Base-by-base conservation (phyloP, 2,888 invertebrate genomes). In the Hypena proboscidalis region DNA sequence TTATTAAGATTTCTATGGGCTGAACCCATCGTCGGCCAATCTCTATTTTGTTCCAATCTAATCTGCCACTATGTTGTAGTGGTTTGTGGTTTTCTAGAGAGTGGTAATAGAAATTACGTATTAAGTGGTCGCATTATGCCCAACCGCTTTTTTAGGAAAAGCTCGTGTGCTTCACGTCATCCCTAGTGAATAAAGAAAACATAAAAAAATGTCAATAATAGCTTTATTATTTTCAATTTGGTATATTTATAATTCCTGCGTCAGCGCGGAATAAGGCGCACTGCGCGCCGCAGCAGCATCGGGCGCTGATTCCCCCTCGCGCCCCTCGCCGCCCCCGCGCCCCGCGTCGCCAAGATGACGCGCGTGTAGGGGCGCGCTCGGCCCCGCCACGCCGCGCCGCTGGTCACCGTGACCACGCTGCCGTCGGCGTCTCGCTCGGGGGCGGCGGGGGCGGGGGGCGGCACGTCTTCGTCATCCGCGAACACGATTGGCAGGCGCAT, bases 401-500 rank as follows among this genome's bases (percentile, higher is more conserved):
- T 63, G 7, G 58, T 57, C 30, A 65, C 60, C 15, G 65, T 65
- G 35, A 63, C 47, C 9, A 57, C 49, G 44, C 59, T 39, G 39
- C 37, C 50, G 32, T 43, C 39, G 44, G 34, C 42, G 38, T 44
- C 35, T 49, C 56, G 8, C 60, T 42, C 17, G 29, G 26, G 23
- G 23, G 20, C 20, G 44, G 47, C 31, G 34, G 15, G 29, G 20
- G 6, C 50, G 34, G 57, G 45, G 32, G 55, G 38, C 36, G 62
- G 51, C 25, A 33, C 60, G 57, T 27, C 37, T 27, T 86, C 91
- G 70, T 92, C 92, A 72, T 93, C 92, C 26, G 93, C 93, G 74
- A 93, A 92, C 77, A 93, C 92, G 61, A 93, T 92, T 36, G 93
- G 93, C 72, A 93, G 86, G 58, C 92, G 92, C 79, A 93, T 72